Evolutionary conservation across 2,797 vertebrate species (phyloP).

Genomic region (Falco cherrug): DNA sequence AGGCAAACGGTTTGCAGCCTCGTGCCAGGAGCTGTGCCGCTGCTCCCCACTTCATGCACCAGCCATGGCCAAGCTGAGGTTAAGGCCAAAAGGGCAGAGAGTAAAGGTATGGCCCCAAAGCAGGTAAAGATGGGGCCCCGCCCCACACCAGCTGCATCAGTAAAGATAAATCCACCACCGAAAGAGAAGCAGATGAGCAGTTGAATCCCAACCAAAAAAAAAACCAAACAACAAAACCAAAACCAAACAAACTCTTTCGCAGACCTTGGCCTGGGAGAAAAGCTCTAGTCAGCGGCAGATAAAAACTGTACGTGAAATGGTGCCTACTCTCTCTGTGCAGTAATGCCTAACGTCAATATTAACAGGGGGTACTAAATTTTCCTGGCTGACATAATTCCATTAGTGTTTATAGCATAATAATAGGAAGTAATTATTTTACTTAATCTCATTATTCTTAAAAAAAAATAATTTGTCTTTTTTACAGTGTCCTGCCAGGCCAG

Average conservation of each 20-base stretch:
- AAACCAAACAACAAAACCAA: too few relatives aligned
- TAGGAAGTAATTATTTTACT: neutral
- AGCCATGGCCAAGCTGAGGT: neutral
- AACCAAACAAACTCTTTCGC: neutral
- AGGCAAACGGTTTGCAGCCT: neutral
- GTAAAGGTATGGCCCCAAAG: neutral
- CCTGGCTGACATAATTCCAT: neutral
- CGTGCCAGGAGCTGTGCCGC: neutral
- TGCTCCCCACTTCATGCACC: neutral
- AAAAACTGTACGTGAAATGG: neutral
- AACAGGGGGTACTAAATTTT: neutral
- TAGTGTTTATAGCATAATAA: neutral
- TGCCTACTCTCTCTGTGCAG: neutral
- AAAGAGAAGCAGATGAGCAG: neutral
- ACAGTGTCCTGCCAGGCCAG: neutral
- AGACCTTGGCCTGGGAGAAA: neutral
- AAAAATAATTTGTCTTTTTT: neutral
- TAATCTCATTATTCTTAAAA: neutral
- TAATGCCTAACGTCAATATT: neutral
- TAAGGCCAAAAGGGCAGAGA: neutral
- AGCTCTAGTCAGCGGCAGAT: neutral
- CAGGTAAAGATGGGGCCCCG: neutral
- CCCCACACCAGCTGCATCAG: neutral
- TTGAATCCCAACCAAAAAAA: neutral
- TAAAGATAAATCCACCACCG: neutral